phyloP scores from a whole-genome alignment of 92 coral and sea anemone species.

The Virgularia gustaviana region DNA sequence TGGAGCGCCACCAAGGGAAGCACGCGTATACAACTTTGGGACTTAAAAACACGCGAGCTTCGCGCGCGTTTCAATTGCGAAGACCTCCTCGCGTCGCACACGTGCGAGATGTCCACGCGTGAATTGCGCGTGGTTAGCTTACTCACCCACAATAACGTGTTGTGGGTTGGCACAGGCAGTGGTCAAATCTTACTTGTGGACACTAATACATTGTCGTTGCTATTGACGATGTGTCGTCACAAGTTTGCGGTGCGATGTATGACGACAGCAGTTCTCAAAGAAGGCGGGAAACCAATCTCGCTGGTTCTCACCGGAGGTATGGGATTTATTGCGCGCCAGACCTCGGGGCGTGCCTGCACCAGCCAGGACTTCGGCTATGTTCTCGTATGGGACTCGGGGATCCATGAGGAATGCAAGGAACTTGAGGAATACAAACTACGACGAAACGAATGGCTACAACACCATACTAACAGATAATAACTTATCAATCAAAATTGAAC shows the following conservation, averaged over 20 bases:
- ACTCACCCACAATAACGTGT: constrained; percentile 59
- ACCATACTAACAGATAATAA: constrained; percentile 9
- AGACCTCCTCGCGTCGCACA: constrained; percentile 53
- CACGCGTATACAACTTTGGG: constrained; percentile 74
- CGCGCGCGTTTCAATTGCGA: constrained; percentile 73
- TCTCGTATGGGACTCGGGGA: constrained; percentile 89
- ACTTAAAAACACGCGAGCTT: constrained; percentile 47
- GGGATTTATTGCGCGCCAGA: constrained; percentile 82
- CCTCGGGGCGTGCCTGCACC: constrained; percentile 44
- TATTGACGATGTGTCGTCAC: constrained; percentile 76
- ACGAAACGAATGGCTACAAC: constrained; percentile 56
- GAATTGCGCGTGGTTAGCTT: constrained; percentile 75
- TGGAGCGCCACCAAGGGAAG: constrained; percentile 84
- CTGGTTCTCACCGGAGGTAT: constrained; percentile 86
- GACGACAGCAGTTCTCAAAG: constrained; percentile 57
- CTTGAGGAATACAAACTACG: constrained; percentile 63
- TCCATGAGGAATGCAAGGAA: constrained; percentile 65
- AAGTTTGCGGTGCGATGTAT: constrained; percentile 88
- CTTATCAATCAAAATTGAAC: no score
- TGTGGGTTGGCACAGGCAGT: constrained; percentile 92
- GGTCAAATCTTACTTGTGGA: constrained; percentile 86
- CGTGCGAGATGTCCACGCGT: constrained; percentile 52
- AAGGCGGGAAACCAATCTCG: constrained; percentile 60
- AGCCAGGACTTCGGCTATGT: constrained; percentile 75
- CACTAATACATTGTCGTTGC: constrained; percentile 59